These are phyloP conservation scores for Galeruca laticollis DNA, from an alignment of 2,888 invertebrate genomes.

Conservation along the genomic window DNA sequence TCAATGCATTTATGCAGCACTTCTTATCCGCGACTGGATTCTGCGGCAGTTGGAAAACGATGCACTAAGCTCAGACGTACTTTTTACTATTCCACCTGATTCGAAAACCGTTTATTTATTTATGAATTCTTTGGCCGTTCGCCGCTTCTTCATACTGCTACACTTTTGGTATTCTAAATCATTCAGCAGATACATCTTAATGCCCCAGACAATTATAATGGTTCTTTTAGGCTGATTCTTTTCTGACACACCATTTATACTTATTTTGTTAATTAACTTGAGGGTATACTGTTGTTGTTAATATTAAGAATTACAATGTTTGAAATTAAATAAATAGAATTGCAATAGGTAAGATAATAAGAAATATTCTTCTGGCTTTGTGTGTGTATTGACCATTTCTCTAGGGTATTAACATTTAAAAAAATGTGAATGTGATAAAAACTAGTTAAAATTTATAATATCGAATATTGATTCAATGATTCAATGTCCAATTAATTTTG, in stretches of 20 bases:
- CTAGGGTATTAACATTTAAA: too few species aligned
- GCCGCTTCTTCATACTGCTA: slow-evolving; percentile 48
- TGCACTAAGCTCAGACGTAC: slow-evolving; percentile 56
- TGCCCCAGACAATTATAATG: slow-evolving; percentile 52
- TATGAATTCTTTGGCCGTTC: slow-evolving; percentile 48
- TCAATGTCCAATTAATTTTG: too few species aligned
- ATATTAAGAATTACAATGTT: background rate
- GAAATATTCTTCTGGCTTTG: too few species aligned
- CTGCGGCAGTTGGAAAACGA: slow-evolving; percentile 58
- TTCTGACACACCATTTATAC: slow-evolving; percentile 10
- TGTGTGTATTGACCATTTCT: too few species aligned
- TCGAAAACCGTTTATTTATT: slow-evolving; percentile 53
- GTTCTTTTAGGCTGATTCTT: slow-evolving; percentile 36
- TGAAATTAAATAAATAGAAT: too few species aligned
- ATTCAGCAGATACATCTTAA: slow-evolving; percentile 54
- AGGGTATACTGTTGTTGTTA: background rate
- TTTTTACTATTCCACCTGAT: slow-evolving; percentile 52
- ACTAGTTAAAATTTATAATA: too few species aligned
- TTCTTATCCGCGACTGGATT: slow-evolving; percentile 63
- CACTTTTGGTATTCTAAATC: slow-evolving; percentile 52
- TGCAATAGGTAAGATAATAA: too few species aligned
- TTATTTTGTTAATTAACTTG: slow-evolving; percentile 2
- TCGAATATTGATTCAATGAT: too few species aligned
- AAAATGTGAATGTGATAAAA: too few species aligned
- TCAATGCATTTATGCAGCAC: slow-evolving; percentile 65